Base-by-base conservation (phyloP, 92 coral and sea anemone genomes). In the Heliopora coerulea region DNA sequence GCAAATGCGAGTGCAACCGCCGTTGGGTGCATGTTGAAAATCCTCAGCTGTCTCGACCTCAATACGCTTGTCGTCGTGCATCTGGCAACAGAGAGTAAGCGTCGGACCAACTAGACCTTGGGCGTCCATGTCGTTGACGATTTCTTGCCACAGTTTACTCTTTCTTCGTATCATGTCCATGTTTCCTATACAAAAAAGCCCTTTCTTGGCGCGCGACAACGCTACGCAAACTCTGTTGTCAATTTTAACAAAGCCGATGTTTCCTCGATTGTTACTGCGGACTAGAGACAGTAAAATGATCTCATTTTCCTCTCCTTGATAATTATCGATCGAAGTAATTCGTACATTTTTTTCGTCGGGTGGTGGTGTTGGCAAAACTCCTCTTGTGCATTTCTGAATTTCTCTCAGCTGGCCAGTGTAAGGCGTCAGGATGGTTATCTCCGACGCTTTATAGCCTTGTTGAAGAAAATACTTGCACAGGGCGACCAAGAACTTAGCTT, bases 171-270 rank as follows among this genome's bases (percentile, higher is more conserved):
- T 66, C 13, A 89, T 81, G 8, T 12, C 78, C 65, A 83, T 86
- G 44, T 89, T 83, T 0, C 96, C 96, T 20, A 89, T 81, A 57
- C 83, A 84, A 67, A 76, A 89, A 24, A 89, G 62, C 17, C 82
- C 96, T 70, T 64, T 34, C 15, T 85, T 85, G 17, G 96, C 96
- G 60, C 96, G 59, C 1, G 96, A 89, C 62, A 89, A 28, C 15
- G 96, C 85, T 10, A 89, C 96, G 44, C 96, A 89, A 67, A 89
- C 85, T 69, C 96, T 79, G 83, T 86, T 89, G 56, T 88, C 65
- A 8, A 83, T 84, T 9, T 59, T 79, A 8, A 89, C 49, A 74
- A 89, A 89, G 27, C 96, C 96, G 13, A 89, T 82, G 50, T 54
- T 56, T 20, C 56, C 65, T 8, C 68, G 57, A 21, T 18, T 74